Conservation (phyloP, 2,888 invertebrate genomes). For the Scrobipalpa costella region DNA sequence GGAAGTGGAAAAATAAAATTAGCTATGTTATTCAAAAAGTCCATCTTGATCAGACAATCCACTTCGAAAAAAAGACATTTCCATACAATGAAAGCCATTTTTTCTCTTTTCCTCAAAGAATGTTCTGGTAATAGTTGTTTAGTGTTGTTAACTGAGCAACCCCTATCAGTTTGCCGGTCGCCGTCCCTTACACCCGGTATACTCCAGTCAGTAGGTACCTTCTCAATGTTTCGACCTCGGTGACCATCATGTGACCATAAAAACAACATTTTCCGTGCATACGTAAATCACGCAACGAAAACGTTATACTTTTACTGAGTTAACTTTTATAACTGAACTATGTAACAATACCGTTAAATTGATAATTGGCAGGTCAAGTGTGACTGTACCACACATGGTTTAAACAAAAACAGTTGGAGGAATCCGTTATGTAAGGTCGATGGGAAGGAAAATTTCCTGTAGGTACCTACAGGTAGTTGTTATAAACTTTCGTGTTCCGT, state of each 20-base stretch:
- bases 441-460: not conserved
- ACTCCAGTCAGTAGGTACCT: not conserved
- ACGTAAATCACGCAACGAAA: slow-evolving; percentile 29
- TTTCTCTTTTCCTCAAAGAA: no score
- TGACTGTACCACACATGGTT: slow-evolving; percentile 10
- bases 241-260: not conserved
- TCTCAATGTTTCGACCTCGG: not conserved
- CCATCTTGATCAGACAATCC: no score
- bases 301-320: slow-evolving; percentile 38
- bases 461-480: not conserved
- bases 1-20: no score
- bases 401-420: slow-evolving; percentile 7
- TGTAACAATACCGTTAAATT: slow-evolving; percentile 14
- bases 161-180: no score
- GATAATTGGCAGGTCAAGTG: slow-evolving; percentile 2
- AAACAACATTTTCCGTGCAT: slow-evolving; percentile 27
- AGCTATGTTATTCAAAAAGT: no score
- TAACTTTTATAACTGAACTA: slow-evolving; percentile 14
- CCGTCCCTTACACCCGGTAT: no score
- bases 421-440: slow-evolving; percentile 8
- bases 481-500: no score
- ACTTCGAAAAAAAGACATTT: no score
- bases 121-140: no score
- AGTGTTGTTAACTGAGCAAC: no score
- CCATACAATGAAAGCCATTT: no score